Percentiles rank a stretch among this genome's conserved stretches.
These are phyloP conservation scores for Callinectes sapidus DNA, from an alignment of 2,888 invertebrate species.

Conservation along the genomic window DNA sequence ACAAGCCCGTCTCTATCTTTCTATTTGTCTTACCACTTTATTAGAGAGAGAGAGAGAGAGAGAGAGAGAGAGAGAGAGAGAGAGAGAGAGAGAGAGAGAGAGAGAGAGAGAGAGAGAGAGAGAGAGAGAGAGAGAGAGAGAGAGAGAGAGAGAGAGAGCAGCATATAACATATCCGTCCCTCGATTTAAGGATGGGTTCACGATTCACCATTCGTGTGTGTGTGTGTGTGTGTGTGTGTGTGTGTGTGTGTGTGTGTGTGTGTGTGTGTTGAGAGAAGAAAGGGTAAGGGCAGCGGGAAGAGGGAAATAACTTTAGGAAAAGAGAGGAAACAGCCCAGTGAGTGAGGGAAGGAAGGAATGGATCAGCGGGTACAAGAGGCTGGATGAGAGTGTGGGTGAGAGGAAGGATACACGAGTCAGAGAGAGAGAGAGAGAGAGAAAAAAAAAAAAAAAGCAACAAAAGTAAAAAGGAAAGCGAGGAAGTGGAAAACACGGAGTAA, in stretches of 20 bases:
- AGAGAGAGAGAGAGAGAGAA: too few relatives aligned
- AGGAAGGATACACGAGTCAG: slow-evolving; percentile 1
- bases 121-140: neutral
- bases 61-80: neutral
- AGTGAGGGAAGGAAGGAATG: slow-evolving; percentile 24
- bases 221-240: slow-evolving; percentile 36
- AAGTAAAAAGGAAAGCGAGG: neutral
- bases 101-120: neutral
- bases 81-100: neutral
- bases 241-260: slow-evolving; percentile 14
- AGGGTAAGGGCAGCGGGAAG: neutral
- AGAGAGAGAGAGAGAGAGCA: neutral
- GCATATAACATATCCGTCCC: neutral
- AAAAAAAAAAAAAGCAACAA: neutral
- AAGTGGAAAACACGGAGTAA: neutral
- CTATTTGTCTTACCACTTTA: neutral
- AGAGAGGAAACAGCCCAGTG: neutral
- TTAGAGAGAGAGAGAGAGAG: neutral
- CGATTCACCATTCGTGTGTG: slow-evolving; percentile 8
- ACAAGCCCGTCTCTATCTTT: neutral
- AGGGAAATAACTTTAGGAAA: neutral
- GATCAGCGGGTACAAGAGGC: slow-evolving; percentile 32
- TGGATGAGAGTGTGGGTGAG: slow-evolving; percentile 12
- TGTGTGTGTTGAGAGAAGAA: neutral
- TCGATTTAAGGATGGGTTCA: neutral